phyloP scores from a whole-genome alignment of 2,113 vertebrate genomes.

The Oryzias javanicus region DNA sequence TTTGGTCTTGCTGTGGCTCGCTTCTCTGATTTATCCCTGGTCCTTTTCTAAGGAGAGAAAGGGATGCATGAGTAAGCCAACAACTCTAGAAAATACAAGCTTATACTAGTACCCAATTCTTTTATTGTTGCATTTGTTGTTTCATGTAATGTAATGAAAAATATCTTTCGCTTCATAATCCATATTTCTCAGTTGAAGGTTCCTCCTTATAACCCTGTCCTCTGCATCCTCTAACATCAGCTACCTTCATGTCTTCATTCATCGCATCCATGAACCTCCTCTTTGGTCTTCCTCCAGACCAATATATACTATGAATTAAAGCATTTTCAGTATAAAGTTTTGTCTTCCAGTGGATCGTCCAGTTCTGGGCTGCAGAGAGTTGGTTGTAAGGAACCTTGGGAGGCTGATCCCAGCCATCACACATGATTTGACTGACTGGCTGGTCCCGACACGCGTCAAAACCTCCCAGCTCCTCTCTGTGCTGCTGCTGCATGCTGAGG shows the following conservation, averaged over 20 bases:
- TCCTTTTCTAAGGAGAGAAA: slow-evolving; percentile 24
- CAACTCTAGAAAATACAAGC: too few relatives aligned
- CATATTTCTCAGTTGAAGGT: too few relatives aligned
- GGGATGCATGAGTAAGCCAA: slow-evolving; percentile 9
- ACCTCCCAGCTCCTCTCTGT: slow-evolving; percentile 83
- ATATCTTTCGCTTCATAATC: too few relatives aligned
- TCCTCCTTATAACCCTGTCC: too few relatives aligned
- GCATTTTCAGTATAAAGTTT: background rate
- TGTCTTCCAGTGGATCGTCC: slow-evolving; percentile 80
- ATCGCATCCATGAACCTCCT: too few relatives aligned
- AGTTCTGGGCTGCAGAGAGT: slow-evolving; percentile 88
- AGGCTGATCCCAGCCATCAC: slow-evolving; percentile 86
- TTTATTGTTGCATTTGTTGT: too few relatives aligned
- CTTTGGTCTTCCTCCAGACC: too few relatives aligned
- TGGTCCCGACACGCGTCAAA: slow-evolving; percentile 85
- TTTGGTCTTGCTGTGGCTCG: slow-evolving; percentile 66
- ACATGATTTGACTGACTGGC: slow-evolving; percentile 88
- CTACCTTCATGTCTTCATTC: too few relatives aligned
- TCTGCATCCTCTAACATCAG: too few relatives aligned
- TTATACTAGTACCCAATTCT: too few relatives aligned
- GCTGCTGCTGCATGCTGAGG: slow-evolving; percentile 88
- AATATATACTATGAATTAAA: background rate
- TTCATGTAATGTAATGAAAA: too few relatives aligned
- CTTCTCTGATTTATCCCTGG: slow-evolving; percentile 68
- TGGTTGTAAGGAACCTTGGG: slow-evolving; percentile 88